These are phyloP conservation scores for Drosophila anceps DNA, from an alignment of 2,888 invertebrate genomes.

Conservation along the genomic window DNA sequence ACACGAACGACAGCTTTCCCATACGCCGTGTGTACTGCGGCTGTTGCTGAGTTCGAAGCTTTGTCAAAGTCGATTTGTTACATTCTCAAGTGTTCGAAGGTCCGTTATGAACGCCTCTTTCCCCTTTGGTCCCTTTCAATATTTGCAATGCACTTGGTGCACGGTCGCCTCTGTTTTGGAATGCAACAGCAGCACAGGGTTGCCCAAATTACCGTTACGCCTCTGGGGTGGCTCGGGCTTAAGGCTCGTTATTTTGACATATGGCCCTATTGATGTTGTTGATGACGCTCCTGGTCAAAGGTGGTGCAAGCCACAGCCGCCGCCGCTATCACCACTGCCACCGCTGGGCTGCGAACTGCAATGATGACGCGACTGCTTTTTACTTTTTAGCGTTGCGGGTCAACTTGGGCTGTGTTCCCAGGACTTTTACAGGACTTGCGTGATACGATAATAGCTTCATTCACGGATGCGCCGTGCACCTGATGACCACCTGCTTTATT, in stretches of 20 bases:
- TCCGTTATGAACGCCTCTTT: slow-evolving; percentile 16
- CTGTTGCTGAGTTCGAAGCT: slow-evolving; percentile 46
- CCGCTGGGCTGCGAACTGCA: slow-evolving; percentile 10
- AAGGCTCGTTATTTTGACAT: slow-evolving; percentile 79
- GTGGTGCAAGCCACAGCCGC: slow-evolving; percentile 33
- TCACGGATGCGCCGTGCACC: slow-evolving; percentile 75
- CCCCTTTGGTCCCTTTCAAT: slow-evolving; percentile 28
- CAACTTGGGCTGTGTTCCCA: slow-evolving; percentile 62
- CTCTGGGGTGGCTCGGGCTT: slow-evolving; percentile 60
- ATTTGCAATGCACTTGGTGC: slow-evolving; percentile 66
- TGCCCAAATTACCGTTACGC: slow-evolving; percentile 51
- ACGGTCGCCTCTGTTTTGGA: slow-evolving; percentile 62
- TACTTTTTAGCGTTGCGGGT: slow-evolving; percentile 67
- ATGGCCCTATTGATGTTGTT: slow-evolving; percentile 74
- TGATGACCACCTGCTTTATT: slow-evolving; percentile 80
- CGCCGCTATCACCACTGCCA: background rate
- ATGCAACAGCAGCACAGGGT: slow-evolving; percentile 58
- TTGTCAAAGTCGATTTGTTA: slow-evolving; percentile 84
- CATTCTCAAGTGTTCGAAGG: slow-evolving; percentile 72
- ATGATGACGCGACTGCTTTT: slow-evolving; percentile 73
- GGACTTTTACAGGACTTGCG: slow-evolving; percentile 59
- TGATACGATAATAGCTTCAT: slow-evolving; percentile 74
- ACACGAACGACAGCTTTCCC: slow-evolving; percentile 52
- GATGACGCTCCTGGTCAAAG: slow-evolving; percentile 48
- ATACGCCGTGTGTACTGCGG: slow-evolving; percentile 54